These are phyloP conservation scores for Bubo scandiacus DNA, from an alignment of 2,113 vertebrate species.

Conservation along the genomic window DNA sequence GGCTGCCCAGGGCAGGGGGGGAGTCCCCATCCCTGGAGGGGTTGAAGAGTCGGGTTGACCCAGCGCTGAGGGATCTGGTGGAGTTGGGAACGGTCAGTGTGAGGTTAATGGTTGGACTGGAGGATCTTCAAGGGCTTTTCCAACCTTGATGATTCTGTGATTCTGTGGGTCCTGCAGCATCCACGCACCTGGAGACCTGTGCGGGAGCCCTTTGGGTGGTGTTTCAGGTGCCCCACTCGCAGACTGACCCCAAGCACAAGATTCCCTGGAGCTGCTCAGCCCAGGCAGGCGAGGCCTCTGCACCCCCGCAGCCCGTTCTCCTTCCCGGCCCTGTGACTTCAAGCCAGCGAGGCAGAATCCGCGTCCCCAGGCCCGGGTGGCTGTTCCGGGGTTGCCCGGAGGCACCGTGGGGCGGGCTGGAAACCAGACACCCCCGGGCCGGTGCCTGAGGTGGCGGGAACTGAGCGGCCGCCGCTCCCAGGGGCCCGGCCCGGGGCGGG, in stretches of 20 bases:
- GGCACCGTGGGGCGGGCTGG: too few relatives aligned
- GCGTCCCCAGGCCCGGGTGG: fast-evolving
- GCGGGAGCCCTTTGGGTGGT: background rate
- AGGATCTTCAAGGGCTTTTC: too few relatives aligned
- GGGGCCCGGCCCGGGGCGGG: too few relatives aligned
- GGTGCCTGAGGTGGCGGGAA: fast-evolving
- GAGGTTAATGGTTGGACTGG: too few relatives aligned
- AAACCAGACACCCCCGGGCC: fast-evolving
- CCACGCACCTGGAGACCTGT: fast-evolving
- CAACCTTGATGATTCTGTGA: too few relatives aligned
- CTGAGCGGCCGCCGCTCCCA: fast-evolving
- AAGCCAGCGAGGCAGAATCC: too few relatives aligned
- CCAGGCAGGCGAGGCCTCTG: fast-evolving
- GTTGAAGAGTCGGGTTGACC: too few relatives aligned
- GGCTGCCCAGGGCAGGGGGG: too few relatives aligned
- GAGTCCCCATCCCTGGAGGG: too few relatives aligned
- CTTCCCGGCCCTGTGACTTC: fast-evolving
- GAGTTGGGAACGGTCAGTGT: too few relatives aligned
- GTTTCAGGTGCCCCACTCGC: fast-evolving
- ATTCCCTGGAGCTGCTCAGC: background rate
- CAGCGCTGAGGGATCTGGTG: too few relatives aligned
- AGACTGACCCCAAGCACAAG: fast-evolving
- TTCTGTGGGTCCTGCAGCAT: background rate
- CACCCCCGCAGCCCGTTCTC: fast-evolving
- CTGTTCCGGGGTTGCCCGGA: background rate